phyloP scores from a whole-genome alignment of 2,113 vertebrate species.

The Brachirus orientalis region DNA sequence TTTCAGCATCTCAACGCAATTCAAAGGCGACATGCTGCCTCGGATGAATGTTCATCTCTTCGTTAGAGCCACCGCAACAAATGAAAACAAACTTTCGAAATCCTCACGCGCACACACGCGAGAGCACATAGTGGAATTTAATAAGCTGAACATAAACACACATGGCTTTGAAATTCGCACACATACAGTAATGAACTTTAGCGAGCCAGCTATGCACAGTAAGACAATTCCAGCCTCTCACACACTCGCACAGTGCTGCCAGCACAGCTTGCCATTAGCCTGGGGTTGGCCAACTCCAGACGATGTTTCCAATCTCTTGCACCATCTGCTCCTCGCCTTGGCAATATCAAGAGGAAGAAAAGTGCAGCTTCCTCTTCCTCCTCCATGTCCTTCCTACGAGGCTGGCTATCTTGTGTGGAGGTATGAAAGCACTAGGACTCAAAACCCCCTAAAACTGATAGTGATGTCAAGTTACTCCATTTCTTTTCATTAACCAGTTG shows the following conservation, averaged over 20 bases:
- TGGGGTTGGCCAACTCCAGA: slow-evolving; percentile 67
- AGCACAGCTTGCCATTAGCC: slow-evolving; percentile 75
- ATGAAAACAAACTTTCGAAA: slow-evolving; percentile 6
- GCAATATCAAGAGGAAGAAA: slow-evolving; percentile 53
- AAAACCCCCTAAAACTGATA: slow-evolving; percentile 26
- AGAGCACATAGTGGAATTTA: background rate
- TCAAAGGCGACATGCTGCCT: slow-evolving; percentile 6
- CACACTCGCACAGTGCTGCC: slow-evolving; percentile 43
- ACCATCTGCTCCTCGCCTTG: slow-evolving; percentile 74
- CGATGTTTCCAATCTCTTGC: slow-evolving; percentile 72
- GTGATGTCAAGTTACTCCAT: slow-evolving; percentile 1
- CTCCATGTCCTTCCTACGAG: slow-evolving; percentile 46
- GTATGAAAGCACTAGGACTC: slow-evolving; percentile 55
- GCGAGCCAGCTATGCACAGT: slow-evolving; percentile 45
- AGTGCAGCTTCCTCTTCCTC: slow-evolving; percentile 66
- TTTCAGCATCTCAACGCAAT: background rate
- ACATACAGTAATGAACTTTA: slow-evolving; percentile 47
- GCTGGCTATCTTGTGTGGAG: slow-evolving; percentile 70
- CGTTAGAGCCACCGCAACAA: slow-evolving; percentile 23
- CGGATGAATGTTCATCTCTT: slow-evolving; percentile 30
- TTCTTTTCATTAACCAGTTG: background rate
- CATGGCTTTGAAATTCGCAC: slow-evolving; percentile 21
- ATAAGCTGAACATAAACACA: slow-evolving; percentile 11
- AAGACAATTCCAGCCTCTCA: slow-evolving; percentile 55
- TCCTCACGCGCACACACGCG: slow-evolving; percentile 4